Evolutionary conservation across 30 jellyfish, hydroid and myxozoan species (phyloP).

Genomic region (Hydractinia symbiolongicarpus): DNA sequence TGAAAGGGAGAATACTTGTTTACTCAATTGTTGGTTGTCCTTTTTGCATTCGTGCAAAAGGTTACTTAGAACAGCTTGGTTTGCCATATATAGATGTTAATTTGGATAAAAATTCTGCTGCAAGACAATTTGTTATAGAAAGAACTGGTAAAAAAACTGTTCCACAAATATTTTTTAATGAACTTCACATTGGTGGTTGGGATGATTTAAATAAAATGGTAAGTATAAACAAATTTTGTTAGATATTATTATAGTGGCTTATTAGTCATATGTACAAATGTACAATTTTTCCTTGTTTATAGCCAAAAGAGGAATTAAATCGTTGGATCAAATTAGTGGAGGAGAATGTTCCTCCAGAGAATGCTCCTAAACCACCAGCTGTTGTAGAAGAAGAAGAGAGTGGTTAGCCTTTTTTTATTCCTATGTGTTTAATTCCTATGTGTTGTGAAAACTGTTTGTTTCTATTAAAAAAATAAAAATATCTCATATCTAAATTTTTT

Average conservation of each 20-base stretch:
- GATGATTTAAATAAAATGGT: conserved; percentile 48
- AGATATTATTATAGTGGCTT: background rate
- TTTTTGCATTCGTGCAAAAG: conserved; percentile 75
- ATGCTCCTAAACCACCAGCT: conserved; percentile 34
- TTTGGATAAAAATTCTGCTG: conserved; percentile 44
- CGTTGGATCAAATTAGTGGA: conserved; percentile 42
- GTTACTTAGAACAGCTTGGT: conserved; percentile 64
- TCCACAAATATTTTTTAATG: conserved; percentile 81
- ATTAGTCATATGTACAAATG: background rate
- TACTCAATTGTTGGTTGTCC: conserved; percentile 88
- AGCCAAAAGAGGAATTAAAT: conserved; percentile 57
- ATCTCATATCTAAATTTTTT: background rate
- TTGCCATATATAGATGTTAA: conserved; percentile 54
- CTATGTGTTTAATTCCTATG: background rate
- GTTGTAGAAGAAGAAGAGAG: conserved; percentile 45
- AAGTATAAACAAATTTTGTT: background rate
- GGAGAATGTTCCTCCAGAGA: conserved; percentile 57
- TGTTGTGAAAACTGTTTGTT: background rate
- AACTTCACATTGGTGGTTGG: conserved; percentile 72
- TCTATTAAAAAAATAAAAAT: background rate
- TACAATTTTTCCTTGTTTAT: background rate
- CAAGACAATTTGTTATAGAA: conserved; percentile 52
- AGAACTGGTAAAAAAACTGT: conserved; percentile 77
- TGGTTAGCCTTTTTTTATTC: background rate
- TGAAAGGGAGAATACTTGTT: conserved; percentile 56